Evolutionary conservation across 2,888 invertebrate genomes (phyloP).

Genomic region (Chymomyza procnemis): DNA sequence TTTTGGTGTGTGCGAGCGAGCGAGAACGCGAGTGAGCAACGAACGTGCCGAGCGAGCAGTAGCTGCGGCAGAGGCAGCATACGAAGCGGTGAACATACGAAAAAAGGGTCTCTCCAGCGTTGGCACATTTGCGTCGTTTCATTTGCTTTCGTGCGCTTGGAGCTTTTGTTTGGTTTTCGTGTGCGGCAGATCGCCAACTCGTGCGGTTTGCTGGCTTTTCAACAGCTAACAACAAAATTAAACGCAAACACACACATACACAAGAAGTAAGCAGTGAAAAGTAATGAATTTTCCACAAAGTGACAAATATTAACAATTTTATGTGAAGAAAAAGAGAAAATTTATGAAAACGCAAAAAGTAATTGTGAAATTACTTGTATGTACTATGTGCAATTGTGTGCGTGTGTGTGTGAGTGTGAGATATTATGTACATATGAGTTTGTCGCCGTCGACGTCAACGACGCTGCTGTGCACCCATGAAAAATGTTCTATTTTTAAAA

Average conservation of each 20-base stretch:
- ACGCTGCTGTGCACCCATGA: conserved; percentile 36
- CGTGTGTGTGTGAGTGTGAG: conserved; percentile 7
- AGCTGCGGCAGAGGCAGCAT: conserved; percentile 15
- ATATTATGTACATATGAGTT: conserved; percentile 17
- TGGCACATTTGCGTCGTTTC: conserved; percentile 67
- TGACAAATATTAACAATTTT: not conserved
- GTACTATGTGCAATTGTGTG: conserved; percentile 55
- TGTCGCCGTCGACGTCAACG: conserved; percentile 24
- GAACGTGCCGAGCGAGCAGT: conserved; percentile 31
- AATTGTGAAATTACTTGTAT: conserved; percentile 54
- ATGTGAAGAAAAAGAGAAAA: conserved; percentile 20
- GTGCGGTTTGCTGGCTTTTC: conserved; percentile 64
- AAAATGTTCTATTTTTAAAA: conserved; percentile 67
- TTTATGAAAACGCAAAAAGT: not conserved
- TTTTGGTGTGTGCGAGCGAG: conserved; percentile 43
- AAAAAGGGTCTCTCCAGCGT: conserved; percentile 60
- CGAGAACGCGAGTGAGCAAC: conserved; percentile 29
- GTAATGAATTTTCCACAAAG: not conserved
- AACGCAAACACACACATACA: conserved; percentile 6
- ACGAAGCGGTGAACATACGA: conserved; percentile 41
- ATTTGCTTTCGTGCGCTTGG: conserved; percentile 75
- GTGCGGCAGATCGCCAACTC: conserved; percentile 66
- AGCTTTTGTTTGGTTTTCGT: conserved; percentile 76
- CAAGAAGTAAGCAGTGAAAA: conserved; percentile 15
- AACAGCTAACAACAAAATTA: conserved; percentile 38